phyloP scores from a whole-genome alignment of 2,888 invertebrate species.

The Synergus umbraculus region DNA sequence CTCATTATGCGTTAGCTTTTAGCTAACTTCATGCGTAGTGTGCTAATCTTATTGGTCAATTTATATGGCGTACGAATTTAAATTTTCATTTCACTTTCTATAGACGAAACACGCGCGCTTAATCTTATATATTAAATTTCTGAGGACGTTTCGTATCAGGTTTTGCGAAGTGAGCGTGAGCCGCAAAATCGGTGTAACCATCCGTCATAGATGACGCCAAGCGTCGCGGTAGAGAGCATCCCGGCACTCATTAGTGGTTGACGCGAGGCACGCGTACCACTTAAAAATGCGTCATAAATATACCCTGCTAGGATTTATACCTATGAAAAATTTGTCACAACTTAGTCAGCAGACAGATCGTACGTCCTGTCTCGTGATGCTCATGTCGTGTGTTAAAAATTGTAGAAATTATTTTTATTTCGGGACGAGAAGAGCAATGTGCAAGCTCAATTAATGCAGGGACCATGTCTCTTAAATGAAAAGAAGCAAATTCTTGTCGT shows the following conservation, averaged over 20 bases:
- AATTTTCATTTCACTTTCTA: no score
- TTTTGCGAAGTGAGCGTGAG: constrained; percentile 28
- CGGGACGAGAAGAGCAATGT: constrained; percentile 28
- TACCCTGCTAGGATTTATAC: constrained; percentile 52
- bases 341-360: constrained; percentile 51
- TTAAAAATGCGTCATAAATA: constrained; percentile 56
- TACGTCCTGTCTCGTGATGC: constrained; percentile 42
- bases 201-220: constrained; percentile 46
- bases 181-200: constrained; percentile 52
- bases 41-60: no score
- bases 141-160: background rate
- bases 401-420: constrained; percentile 28
- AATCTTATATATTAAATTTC: background rate
- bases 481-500: constrained; percentile 18
- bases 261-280: constrained; percentile 62
- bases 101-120: no score
- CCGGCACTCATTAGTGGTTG: constrained; percentile 68
- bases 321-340: constrained; percentile 68
- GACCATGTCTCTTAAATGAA: constrained; percentile 9
- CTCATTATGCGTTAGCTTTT: no score
- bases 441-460: constrained; percentile 29
- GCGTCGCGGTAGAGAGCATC: constrained; percentile 15
- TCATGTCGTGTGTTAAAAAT: constrained; percentile 26
- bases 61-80: no score
- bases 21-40: no score